Percentiles rank a stretch among this genome's conserved stretches.
Evolutionary conservation across 1,140 invertebrate genomes (phyloP).

Genomic region (Drosophila nannoptera): DNA sequence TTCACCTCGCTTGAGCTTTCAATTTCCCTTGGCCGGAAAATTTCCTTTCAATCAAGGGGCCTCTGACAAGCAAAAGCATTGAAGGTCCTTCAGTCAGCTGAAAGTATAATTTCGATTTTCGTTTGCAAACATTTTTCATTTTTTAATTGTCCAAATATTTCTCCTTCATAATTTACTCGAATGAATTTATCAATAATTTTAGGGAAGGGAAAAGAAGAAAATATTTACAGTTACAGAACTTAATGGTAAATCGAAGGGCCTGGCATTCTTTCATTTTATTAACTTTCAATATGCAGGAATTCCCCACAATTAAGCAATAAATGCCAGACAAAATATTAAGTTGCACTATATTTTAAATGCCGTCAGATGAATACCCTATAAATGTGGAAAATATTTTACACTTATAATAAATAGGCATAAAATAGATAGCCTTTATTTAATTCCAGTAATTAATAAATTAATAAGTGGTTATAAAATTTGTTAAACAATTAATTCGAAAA

Average conservation of each 20-base stretch:
- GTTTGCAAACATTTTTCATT: not conserved
- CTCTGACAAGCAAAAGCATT: not conserved
- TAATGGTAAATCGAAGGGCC: too few species aligned
- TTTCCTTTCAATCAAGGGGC: constrained; percentile 39
- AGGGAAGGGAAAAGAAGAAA: not conserved
- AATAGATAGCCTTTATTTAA: too few species aligned
- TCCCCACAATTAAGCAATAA: not conserved
- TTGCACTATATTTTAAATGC: too few species aligned
- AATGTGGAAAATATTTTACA: not conserved
- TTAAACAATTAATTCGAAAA: too few species aligned
- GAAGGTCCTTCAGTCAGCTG: constrained; percentile 12
- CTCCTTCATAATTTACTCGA: not conserved
- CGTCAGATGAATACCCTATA: constrained; percentile 19
- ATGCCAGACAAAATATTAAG: constrained; percentile 4
- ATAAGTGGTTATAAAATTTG: too few species aligned
- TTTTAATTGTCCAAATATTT: not conserved
- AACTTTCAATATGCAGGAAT: not conserved
- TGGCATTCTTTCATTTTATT: not conserved
- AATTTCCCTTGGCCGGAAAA: constrained; percentile 45
- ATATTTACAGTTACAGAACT: constrained; percentile 6
- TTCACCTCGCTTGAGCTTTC: constrained; percentile 33
- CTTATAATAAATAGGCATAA: too few species aligned
- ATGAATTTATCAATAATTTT: not conserved
- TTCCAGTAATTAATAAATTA: too few species aligned
- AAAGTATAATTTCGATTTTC: too few species aligned